Evolutionary conservation across 2,113 vertebrate species (phyloP), one percentile per base, ranked within the genome.

Genomic region (Cichladusa arquata): DNA sequence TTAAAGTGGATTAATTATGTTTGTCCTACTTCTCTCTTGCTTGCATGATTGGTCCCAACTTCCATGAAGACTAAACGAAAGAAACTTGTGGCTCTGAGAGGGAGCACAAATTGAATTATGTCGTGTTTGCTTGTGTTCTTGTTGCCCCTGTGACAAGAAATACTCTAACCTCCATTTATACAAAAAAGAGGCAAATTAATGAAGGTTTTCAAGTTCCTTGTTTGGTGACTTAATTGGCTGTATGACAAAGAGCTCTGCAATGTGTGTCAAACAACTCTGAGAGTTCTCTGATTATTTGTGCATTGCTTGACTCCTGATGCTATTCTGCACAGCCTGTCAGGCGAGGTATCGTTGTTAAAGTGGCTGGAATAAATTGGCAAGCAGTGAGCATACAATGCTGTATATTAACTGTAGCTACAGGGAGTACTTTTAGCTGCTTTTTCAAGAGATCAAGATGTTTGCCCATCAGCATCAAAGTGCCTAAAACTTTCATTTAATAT

Each of bases 201-300:
- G 96, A 97, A 96, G 96, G 96, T 97, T 97, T 98, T 97, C 79
- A 18, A 95, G 93, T 95, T 97, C 86, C 91, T 96, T 97, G 94
- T 98, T 98, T 97, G 97, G 96, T 97, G 96, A 97, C 70, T 97
- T 98, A 98, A 98, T 98, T 98, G 98, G 96, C 96, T 97, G 80
- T 94, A 92, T 96, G 97, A 97, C 96, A 98, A 97, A 97, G 96
- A 96, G 81, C 95, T 97, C 97, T 20, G 73, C 78, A 89, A 93
- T 95, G 96, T 80, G 34, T 97, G 96, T 97, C 97, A 97, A 96
- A 95, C 97, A 98, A 94, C 96, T 98, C 97, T 96, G 81, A 66
- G 96, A 95, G 94, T 94, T 89, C 84, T 97, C 90, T 97, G 95
- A 98, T 97, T 96, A 97, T 97, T 95, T 96, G 91, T 53, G 62